These are phyloP conservation scores for Taxidea taxus DNA, from an alignment of 2,113 vertebrate genomes.

Conservation along the genomic window DNA sequence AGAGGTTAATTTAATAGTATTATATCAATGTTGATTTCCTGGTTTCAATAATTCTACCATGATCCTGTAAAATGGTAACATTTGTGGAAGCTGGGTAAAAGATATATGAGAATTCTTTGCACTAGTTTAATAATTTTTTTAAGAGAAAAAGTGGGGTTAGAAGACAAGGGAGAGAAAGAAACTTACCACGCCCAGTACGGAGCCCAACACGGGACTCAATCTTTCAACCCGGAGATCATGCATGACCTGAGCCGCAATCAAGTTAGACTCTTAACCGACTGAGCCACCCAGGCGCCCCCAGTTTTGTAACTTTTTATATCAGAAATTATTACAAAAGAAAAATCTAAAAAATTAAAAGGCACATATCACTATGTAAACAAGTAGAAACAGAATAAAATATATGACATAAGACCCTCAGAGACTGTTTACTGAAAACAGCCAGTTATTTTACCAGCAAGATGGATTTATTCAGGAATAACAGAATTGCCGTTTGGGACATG, in stretches of 20 bases:
- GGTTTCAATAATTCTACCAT: neutral
- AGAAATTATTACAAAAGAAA: neutral
- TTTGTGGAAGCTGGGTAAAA: neutral
- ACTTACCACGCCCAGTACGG: neutral
- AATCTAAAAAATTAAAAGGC: neutral
- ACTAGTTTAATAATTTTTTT: neutral
- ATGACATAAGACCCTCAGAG: neutral
- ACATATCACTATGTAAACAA: neutral
- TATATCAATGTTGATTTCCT: neutral
- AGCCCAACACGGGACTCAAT: neutral
- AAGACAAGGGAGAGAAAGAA: neutral
- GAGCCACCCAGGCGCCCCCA: neutral
- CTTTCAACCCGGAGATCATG: neutral
- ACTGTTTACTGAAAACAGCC: neutral
- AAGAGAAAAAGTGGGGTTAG: neutral
- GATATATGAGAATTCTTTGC: neutral
- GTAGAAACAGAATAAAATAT: constrained; percentile 7
- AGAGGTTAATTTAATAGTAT: neutral
- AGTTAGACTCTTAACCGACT: neutral
- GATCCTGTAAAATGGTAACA: neutral
- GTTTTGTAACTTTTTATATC: neutral
- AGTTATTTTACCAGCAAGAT: neutral
- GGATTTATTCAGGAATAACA: neutral
- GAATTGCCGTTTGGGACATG: neutral
- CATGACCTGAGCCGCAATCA: neutral